Conservation (phyloP, 2,113 vertebrate species). For the Salminus brasiliensis region DNA sequence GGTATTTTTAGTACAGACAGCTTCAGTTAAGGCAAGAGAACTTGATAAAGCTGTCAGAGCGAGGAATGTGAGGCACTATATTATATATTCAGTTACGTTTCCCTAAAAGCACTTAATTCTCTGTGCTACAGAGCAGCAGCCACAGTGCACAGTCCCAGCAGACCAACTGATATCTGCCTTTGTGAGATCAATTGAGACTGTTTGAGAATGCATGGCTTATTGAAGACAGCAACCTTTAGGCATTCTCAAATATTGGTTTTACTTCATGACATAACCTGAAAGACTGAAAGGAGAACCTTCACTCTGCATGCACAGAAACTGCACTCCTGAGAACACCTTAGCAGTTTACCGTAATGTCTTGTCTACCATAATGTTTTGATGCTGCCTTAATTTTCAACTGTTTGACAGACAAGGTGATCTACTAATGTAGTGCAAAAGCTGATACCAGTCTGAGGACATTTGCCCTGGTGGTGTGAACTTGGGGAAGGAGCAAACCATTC, state of each 20-base stretch:
- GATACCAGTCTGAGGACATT: background rate
- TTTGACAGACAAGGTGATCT: background rate
- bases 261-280: background rate
- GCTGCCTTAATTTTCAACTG: background rate
- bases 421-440: background rate
- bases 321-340: background rate
- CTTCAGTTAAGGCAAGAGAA: too few species aligned
- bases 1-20: too few species aligned
- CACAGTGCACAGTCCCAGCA: background rate
- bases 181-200: background rate
- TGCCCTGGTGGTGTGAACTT: background rate
- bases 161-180: background rate
- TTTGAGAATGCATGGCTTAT: background rate
- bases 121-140: background rate
- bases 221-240: background rate
- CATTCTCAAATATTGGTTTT: background rate
- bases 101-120: background rate
- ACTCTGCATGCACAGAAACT: background rate
- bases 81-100: background rate
- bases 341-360: background rate
- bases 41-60: too few species aligned
- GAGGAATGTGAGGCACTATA: background rate
- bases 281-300: background rate
- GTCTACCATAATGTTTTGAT: background rate
- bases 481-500: background rate